Conservation (phyloP, 2,797 vertebrate genomes). For the Fringilla coelebs region DNA sequence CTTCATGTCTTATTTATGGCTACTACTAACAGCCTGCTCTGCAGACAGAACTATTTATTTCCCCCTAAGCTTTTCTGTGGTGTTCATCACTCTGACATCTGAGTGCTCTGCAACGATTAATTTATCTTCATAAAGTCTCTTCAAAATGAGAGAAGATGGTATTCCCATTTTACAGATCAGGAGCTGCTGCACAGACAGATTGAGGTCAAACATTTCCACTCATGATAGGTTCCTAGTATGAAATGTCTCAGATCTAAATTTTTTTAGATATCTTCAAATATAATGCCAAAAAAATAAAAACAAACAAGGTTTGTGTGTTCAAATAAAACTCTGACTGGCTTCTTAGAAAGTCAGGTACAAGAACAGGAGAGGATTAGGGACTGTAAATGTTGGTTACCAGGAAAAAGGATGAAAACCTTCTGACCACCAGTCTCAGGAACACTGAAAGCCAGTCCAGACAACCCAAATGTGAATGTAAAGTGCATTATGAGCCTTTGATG, state of each 20-base stretch:
- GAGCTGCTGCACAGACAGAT: slow-evolving; percentile 54
- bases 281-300: not conserved
- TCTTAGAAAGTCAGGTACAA: not conserved
- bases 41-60: slow-evolving; percentile 47
- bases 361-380: not conserved
- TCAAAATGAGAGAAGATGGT: slow-evolving; percentile 48
- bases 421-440: not conserved
- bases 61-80: slow-evolving; percentile 34
- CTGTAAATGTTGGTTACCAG: not conserved
- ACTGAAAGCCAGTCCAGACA: not conserved
- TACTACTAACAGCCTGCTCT: slow-evolving; percentile 51
- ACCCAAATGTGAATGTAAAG: not conserved
- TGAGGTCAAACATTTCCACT: slow-evolving; percentile 56
- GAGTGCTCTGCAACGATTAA: slow-evolving; percentile 54
- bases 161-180: slow-evolving; percentile 52
- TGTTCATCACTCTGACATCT: slow-evolving; percentile 58
- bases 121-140: slow-evolving; percentile 58
- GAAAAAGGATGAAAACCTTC: not conserved
- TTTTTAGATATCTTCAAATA: not conserved
- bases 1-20: slow-evolving; percentile 60
- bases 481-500: not conserved
- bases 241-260: slow-evolving; percentile 39
- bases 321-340: not conserved
- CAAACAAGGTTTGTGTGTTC: not conserved
- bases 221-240: slow-evolving; percentile 2